These are phyloP conservation scores for Pachyramphus minor DNA, from an alignment of 2,113 vertebrate species.

Conservation along the genomic window DNA sequence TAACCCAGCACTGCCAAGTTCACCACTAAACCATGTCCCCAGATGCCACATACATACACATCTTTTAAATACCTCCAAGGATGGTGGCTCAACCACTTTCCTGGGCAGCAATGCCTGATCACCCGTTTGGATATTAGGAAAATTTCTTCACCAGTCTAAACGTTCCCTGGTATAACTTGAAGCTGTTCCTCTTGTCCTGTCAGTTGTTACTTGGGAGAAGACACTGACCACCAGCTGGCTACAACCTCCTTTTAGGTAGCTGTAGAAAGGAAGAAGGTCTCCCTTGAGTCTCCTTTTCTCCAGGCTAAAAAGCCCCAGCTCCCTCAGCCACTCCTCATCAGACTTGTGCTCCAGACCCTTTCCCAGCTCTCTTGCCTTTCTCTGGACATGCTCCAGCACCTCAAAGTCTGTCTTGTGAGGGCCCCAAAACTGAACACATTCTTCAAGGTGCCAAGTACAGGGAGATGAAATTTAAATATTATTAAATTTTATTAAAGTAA, in stretches of 20 bases:
- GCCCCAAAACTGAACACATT: neutral
- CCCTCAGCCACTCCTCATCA: neutral
- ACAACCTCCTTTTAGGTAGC: neutral
- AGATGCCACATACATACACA: no score
- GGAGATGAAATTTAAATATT: neutral
- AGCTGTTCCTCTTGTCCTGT: neutral
- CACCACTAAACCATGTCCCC: neutral
- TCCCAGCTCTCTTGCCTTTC: neutral
- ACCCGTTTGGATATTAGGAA: neutral
- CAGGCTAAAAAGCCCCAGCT: neutral
- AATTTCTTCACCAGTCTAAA: neutral
- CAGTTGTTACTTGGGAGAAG: neutral
- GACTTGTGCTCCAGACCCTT: neutral
- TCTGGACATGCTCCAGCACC: neutral
- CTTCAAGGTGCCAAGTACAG: neutral
- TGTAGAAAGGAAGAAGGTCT: neutral
- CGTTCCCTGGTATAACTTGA: neutral
- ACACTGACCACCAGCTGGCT: accelerated
- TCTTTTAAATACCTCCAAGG: neutral
- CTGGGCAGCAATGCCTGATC: neutral
- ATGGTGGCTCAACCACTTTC: neutral
- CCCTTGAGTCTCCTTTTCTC: neutral
- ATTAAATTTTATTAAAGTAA: no score
- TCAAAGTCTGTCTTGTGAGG: neutral
- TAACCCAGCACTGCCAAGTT: neutral